Evolutionary conservation across 2,797 vertebrate species (phyloP), one percentile per base, ranked within the genome.

Genomic region (Nannoperca obscura): DNA sequence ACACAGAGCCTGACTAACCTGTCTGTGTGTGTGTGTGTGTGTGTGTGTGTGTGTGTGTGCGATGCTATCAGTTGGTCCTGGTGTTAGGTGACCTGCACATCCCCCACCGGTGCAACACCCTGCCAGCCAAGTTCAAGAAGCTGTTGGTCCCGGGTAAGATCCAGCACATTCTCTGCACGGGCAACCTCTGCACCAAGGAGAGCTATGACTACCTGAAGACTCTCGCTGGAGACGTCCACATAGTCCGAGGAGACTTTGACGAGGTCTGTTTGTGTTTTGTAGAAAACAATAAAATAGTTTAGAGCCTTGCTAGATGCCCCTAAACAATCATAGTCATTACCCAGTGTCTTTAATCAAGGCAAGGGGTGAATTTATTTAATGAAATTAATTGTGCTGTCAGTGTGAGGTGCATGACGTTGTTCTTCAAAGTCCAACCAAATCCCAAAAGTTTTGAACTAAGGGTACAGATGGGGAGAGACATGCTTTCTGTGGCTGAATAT

Each of bases 161-260:
- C 91, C 98, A 99, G 78, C 98, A 99, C 92, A 99, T 99, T 55
- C 97, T 99, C 76, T 99, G 98, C 93, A 99, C 98, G 0, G 98
- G 98, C n/a, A 99, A 99, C 91, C 97, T 99, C 64, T 99, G 98
- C 94, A 99, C 98, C 76, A 99, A 99, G 95, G 98, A 99, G 94
- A 99, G 97, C 89, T 99, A 98, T 68, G 98, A 99, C 93, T 99
- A 99, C 95, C 96, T 99, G 94, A 99, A 99, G 95, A 99, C 98
- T 1, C 95, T 99, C 74, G 98, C 98, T 3, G 98, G 97, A 34
- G 98, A 99, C 4, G 98, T 99, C 67, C 98, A 99, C 70, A 97
- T 99, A 38, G 98, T 99, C 82, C 93, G 98, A 91, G 98, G 98
- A 85, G 98, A 99, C 94, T 99, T 99, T 1, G 98, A 99, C 80